Evolutionary conservation across 2,888 invertebrate species (phyloP), one percentile per base, ranked within the genome.

Genomic region (Idaea biselata): DNA sequence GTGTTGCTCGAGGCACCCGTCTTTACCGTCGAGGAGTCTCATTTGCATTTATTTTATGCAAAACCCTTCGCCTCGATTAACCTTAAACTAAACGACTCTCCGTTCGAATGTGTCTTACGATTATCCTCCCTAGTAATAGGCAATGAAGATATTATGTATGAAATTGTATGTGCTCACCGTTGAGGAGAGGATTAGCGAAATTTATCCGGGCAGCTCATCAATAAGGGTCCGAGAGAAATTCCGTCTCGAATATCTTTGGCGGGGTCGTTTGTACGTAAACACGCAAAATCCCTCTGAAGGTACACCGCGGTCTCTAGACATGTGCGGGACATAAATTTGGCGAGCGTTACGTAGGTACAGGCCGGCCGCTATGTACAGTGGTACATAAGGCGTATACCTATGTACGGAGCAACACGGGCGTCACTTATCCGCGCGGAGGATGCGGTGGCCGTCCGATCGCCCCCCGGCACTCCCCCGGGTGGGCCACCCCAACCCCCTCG

Each of bases 251-350:
- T 91, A 90, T 89, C 88, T 89, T 88, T 80, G 83, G 77, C 78
- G 74, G 70, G 65, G 74, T 80, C 82, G 86, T 86, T 87, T 84
- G 86, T 89, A 84, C 86, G 89, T 89, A 90, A 89, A 91, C 91
- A 91, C 91, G 90, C 90, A 89, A 91, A 91, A 90, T 90, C 91
- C 91, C 89, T 89, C 89, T 83, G 86, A 91, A 91, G 91, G 91
- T 90, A 89, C 87, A 78, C 87, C 91, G 91, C 90, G 91, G 91
- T 91, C 90, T 89, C 89, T 80, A 92, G 91, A 91, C 91, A 92
- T 92, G 91, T 91, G 89, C 91, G 89, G 90, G 89, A 91, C 91
- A 92, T 91, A 92, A 92, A 92, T 91, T 91, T 91, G 91, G 91
- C 87, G 87, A 89, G 84, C 87, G 89, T 87, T 89, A 88, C 90